These are phyloP conservation scores for Polypterus senegalus DNA, from an alignment of 2,113 vertebrate genomes.

Conservation along the genomic window DNA sequence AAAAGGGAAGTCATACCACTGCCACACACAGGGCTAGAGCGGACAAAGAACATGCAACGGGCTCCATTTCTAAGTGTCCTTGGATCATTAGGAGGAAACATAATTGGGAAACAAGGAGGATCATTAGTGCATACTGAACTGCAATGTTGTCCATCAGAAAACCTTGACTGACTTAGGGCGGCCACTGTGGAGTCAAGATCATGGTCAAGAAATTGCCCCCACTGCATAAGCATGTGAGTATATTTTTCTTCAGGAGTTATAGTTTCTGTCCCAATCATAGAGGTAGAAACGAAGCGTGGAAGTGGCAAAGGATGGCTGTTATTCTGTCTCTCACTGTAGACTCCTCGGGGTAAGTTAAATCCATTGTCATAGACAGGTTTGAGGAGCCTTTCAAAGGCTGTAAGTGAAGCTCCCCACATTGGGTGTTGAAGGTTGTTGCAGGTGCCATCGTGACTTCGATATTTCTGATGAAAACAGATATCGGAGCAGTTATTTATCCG, in stretches of 20 bases:
- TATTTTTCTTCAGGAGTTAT: slow-evolving; percentile 79
- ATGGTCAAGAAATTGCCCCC: slow-evolving; percentile 96
- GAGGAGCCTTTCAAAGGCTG: slow-evolving; percentile 85
- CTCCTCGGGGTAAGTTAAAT: slow-evolving; percentile 82
- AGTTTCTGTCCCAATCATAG: slow-evolving; percentile 77
- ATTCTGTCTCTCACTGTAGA: slow-evolving; percentile 48
- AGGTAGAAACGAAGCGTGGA: slow-evolving; percentile 80
- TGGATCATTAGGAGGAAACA: slow-evolving; percentile 75
- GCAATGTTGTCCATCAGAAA: slow-evolving; percentile 89
- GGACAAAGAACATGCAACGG: slow-evolving; percentile 95
- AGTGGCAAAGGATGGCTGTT: slow-evolving; percentile 69
- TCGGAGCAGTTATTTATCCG: slow-evolving; percentile 92
- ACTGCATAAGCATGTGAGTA: slow-evolving; percentile 97
- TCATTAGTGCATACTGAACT: slow-evolving; percentile 78
- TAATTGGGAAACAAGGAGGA: slow-evolving; percentile 85
- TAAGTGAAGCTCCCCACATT: slow-evolving; percentile 94
- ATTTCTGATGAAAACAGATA: slow-evolving; percentile 95
- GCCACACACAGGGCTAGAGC: slow-evolving; percentile 90
- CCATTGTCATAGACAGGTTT: slow-evolving; percentile 94
- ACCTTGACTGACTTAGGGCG: slow-evolving; percentile 85
- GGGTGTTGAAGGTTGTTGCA: slow-evolving; percentile 97
- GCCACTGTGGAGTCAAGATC: slow-evolving; percentile 86
- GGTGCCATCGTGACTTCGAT: slow-evolving; percentile 83
- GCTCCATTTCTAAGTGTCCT: slow-evolving; percentile 60
- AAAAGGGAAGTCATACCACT: slow-evolving; percentile 94